Evolutionary conservation across 2,888 invertebrate genomes (phyloP), one percentile per base, ranked within the genome.

Genomic region (Tenthredo distinguenda): DNA sequence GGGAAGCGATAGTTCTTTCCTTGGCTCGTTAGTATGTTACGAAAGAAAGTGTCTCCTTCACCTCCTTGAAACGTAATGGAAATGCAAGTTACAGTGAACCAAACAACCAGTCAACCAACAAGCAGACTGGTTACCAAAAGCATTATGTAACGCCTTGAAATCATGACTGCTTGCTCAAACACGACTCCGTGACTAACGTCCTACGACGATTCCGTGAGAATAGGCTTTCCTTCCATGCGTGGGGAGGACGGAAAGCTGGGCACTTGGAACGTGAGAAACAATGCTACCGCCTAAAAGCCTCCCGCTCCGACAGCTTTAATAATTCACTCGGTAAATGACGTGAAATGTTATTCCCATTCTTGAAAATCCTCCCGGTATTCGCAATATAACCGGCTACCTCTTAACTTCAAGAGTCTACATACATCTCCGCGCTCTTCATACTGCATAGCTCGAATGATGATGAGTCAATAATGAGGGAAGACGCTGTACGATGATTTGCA

Each of bases 11-110:
- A 85, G 86, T 86, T 90, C 86, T 88, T 88, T 89, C 89, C 88
- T 87, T 88, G 86, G 86, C 88, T 88, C 87, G 83, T 89, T 90
- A 87, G 85, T 84, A 79, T 86, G 88, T 92, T 91, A 88, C 91
- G 90, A 91, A 91, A 92, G 88, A 47, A 87, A 86, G 87, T 86
- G 88, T 92, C 90, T 90, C 91, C 91, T 92, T 91, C 91, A 92
- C 91, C 91, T 88, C 90, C 87, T 91, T 90, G 88, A 88, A 88
- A 88, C 86, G 88, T 87, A 87, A 89, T 88, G 87, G 88, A 87
- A 87, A 89, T 88, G 87, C 86, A 87, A 87, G 88, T 89, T 87
- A 86, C 88, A 87, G 86, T 81, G 84, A 62, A 84, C 81, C 84
- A 76, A 87, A 86, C 88, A 87, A 86, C 85, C 40, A 83, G 86